Evolutionary conservation across 2,113 vertebrate genomes (phyloP), one percentile per base, ranked within the genome.

Genomic region (Pluvianellus socialis): DNA sequence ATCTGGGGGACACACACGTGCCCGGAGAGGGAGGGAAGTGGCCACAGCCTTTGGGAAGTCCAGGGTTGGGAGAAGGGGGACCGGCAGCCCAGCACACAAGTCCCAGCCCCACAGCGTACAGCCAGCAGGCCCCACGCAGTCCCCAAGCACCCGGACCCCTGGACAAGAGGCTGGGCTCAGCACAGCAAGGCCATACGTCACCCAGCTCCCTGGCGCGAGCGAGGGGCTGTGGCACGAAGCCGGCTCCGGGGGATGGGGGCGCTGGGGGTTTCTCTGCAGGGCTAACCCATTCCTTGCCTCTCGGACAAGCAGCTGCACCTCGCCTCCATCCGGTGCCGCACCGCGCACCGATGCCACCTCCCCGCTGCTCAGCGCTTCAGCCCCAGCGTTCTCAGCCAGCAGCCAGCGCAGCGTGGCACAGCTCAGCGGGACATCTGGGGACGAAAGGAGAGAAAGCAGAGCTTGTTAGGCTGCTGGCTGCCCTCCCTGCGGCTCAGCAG

Each of bases 381-480:
- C 96, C 26, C 95, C 98, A 0, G 96, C 15, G 4, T 96, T 98
- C 85, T 97, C 97, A 0, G 98, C 98, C 42, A 99, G 90, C 92
- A 99, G 98, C 99, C 99, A 99, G 45, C 97, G 98, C 73, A 99
- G 97, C 8, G 98, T 97, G 84, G 97, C 96, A 13, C 94, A 97
- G 96, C 97, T 94, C 66, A 98, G 95, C 2, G 97, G 45, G 22
- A 55, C 47, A 2, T 97, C 98, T 98, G 96, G 13, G 18, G 27
- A 68, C 4, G 33, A 42, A 50, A 90, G 76, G 68, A 95, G 61
- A 94, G 53, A 95, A 49, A 67, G 61, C 21, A 27, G 2, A 33
- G 2, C 15, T 30, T 3, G 33, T 94, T 14, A 76, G 3, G 9
- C 8, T 0, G 0, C 26, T 5, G 38, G 8, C 26, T 2, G 12